Base-by-base conservation (phyloP, 2,888 invertebrate species). In the Pyrocoelia pectoralis region DNA sequence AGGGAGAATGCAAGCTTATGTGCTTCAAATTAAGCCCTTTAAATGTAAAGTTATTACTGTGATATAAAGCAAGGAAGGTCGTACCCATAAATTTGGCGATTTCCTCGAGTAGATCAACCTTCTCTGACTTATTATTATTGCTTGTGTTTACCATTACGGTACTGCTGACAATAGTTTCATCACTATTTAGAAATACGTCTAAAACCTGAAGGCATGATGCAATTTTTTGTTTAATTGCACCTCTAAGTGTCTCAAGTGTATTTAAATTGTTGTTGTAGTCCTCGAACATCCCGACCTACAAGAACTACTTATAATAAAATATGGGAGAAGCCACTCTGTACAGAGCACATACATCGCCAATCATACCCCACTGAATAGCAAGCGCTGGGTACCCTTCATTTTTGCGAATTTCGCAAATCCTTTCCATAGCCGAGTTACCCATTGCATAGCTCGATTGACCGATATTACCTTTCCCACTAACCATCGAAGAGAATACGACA, bases 361-460 rank as follows among this genome's bases (percentile, higher is more conserved):
- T 87, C 33, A 94, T 95, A 33, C 97, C 96, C 95, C 96, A 97
- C 78, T 97, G 94, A 6, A 97, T 88, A 1, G 95, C 95, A 61
- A 94, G 80, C 0, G 86, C 95, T 0, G 94, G 93, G 0, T 89
- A 83, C 0, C 93, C 92, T 5, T 88, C 87, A 56, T 80, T 81
- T 73, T 84, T 84, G 68, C 94, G 86, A 74, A 84, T 83, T 79
- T 94, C 95, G 76, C 93, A 92, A 70, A 96, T 88, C 68, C 94
- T 86, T 80, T 96, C 95, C 94, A 95, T 94, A 2, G 91, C 86
- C 0, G 94, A 94, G 83, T 96, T 97, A 41, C 94, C 90, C 84
- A 92, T 90, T 18, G 94, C 96, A 78, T 96, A 96, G 82, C 94
- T 95, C 14, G 92, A 89, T 83, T 97, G 97, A 0, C 95, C 95